These are phyloP conservation scores for Acronicta psi DNA, from an alignment of 2,888 invertebrate genomes.

Conservation along the genomic window DNA sequence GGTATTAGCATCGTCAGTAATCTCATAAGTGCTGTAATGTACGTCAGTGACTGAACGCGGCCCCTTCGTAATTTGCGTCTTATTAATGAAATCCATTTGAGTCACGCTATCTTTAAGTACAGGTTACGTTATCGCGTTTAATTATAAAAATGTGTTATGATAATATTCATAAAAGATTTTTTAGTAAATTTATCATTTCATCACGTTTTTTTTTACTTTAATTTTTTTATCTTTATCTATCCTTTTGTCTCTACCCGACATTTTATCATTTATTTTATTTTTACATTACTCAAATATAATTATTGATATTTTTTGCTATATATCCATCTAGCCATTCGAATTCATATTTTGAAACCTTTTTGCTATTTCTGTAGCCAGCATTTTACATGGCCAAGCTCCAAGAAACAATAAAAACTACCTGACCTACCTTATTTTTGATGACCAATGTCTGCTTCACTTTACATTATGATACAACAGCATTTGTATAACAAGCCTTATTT, in stretches of 20 bases:
- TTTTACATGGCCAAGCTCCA: neutral
- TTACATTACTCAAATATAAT: too few species aligned
- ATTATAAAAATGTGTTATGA: neutral
- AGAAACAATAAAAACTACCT: neutral
- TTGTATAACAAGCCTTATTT: neutral
- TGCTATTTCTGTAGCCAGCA: neutral
- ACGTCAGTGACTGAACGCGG: constrained; percentile 1
- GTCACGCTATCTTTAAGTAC: constrained; percentile 13
- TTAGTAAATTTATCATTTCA: too few species aligned
- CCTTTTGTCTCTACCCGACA: too few species aligned
- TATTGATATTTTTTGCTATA: too few species aligned
- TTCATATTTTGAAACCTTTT: neutral
- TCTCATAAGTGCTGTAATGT: constrained; percentile 31
- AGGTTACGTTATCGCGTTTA: constrained; percentile 1
- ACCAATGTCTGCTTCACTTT: neutral
- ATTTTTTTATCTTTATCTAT: too few species aligned
- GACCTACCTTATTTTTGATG: constrained; percentile 1
- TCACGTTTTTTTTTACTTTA: too few species aligned
- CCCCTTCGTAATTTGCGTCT: constrained; percentile 11
- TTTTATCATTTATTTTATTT: too few species aligned
- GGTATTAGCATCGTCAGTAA: constrained; percentile 20
- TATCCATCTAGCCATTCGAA: too few species aligned
- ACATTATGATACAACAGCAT: constrained; percentile 1
- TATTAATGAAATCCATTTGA: constrained; percentile 14
- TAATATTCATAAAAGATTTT: too few species aligned